phyloP scores from a whole-genome alignment of 2,797 vertebrate species.

The Linurgus olivaceus region DNA sequence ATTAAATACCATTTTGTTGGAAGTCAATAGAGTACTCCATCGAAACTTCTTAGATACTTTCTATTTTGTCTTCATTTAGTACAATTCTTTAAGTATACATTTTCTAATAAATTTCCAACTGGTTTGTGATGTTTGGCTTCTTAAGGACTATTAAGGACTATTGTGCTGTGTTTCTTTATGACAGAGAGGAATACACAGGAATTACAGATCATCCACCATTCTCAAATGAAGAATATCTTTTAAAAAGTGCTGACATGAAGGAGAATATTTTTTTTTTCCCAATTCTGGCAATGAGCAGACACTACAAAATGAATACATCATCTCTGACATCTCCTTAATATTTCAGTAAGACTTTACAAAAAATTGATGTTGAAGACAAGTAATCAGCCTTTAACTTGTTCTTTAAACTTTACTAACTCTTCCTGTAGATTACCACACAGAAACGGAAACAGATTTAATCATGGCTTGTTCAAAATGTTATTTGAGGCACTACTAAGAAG shows the following conservation, averaged over 20 bases:
- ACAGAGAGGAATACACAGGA: not conserved
- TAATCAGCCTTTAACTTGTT: not conserved
- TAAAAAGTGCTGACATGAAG: not conserved
- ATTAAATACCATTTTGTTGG: not conserved
- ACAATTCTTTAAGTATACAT: not conserved
- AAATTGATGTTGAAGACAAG: not conserved
- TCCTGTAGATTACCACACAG: not conserved
- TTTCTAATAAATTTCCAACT: not conserved
- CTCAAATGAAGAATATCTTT: not conserved
- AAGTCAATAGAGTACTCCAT: not conserved
- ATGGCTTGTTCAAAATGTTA: not conserved
- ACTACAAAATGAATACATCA: not conserved
- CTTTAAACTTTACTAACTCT: not conserved
- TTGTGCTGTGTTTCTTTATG: not conserved
- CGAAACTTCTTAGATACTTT: not conserved
- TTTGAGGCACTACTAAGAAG: not conserved
- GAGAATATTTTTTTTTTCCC: not conserved
- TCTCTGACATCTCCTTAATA: not conserved
- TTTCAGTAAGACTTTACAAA: not conserved
- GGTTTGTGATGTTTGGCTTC: not conserved
- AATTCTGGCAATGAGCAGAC: not conserved
- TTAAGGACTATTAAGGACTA: not conserved
- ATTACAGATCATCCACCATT: not conserved
- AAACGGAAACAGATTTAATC: not conserved
- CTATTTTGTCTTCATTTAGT: not conserved